Base-by-base conservation (phyloP, 1,140 invertebrate species). In the Drosophila nasuta region DNA sequence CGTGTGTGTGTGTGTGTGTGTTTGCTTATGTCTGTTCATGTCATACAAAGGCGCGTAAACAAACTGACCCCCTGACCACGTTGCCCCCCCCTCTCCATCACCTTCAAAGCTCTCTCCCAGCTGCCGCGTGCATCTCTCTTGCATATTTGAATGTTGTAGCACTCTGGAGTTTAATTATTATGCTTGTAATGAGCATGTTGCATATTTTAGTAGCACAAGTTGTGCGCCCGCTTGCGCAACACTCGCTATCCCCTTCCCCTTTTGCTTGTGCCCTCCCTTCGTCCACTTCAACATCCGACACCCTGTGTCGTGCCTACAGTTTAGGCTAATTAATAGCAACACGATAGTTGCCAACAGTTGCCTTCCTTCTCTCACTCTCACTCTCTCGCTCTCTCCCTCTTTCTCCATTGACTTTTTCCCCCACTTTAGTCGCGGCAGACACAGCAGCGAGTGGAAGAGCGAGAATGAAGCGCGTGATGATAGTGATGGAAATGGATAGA, bases 161-260 rank as follows among this genome's bases (percentile, higher is more conserved):
- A 77, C 70, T 85, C 81, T 62, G 54, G 74, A 85, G 81, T 81
- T 81, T 85, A 77, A 85, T 80, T 85, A 85, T 80, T 77, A 58
- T 74, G 77, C 74, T 85, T 85, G 81, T 85, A 85, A 85, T 85
- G 78, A 85, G 81, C 74, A 71, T 85, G 81, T 77, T 85, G 81
- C 77, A 80, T 85, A 85, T 85, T 85, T 71, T 62, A 80, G 60
- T 33, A 51, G 52, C 49, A 30, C 15, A 33, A 54, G 35, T 43
- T 35, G 20, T 25, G 41, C 38, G 41, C 15, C 15, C 48, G 15
- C 41, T 35, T 66, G 48, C 58, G n/a, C 5, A 35, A 10, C 52
- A 13, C n/a, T 35, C 6, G 15, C 51, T 11, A 2, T 25, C 17
- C n/a, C n/a, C 15, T 8, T 1, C 5, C 1, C 30, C 5, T 5